A percentile compares a stretch with the other conserved stretches of the same genome.
Evolutionary conservation across 2,113 vertebrate genomes (phyloP).

Genomic region (Ariopsis seemanni): DNA sequence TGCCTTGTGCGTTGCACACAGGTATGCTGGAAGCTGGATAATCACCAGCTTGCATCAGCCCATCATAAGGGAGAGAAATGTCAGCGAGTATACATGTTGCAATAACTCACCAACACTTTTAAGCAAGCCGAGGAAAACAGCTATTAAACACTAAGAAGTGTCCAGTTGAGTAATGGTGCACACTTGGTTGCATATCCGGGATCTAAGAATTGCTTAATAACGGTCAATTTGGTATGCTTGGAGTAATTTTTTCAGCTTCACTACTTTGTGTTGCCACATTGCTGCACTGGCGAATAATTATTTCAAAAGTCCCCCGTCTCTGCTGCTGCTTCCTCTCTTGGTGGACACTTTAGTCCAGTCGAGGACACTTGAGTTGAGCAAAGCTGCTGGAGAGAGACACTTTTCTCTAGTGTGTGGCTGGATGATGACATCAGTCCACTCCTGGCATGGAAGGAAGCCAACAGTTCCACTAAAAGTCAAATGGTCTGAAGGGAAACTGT

Average conservation of each 20-base stretch:
- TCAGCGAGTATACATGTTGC: slow-evolving; percentile 48
- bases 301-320: not conserved
- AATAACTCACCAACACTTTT: slow-evolving; percentile 51
- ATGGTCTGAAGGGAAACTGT: slow-evolving; percentile 13
- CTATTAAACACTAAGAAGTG: slow-evolving; percentile 45
- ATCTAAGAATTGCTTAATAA: slow-evolving; percentile 34
- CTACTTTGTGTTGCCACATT: not conserved
- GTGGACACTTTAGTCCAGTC: not conserved
- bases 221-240: slow-evolving; percentile 27
- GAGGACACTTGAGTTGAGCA: slow-evolving; percentile 1
- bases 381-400: not conserved
- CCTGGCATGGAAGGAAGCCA: not conserved
- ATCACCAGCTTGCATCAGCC: slow-evolving; percentile 48
- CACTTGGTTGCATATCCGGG: slow-evolving; percentile 31
- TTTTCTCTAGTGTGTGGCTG: slow-evolving; percentile 2
- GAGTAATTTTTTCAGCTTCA: not conserved
- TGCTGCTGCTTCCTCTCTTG: not conserved
- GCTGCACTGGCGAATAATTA: not conserved
- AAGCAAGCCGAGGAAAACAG: slow-evolving; percentile 35
- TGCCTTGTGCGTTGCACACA: not conserved
- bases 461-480: slow-evolving; percentile 41
- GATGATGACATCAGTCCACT: slow-evolving; percentile 33
- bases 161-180: slow-evolving; percentile 38
- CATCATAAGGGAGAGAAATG: slow-evolving; percentile 48
- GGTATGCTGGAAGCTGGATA: slow-evolving; percentile 41